Evolutionary conservation across 2,113 vertebrate genomes (phyloP).

Genomic region (Coracopsis vasa): DNA sequence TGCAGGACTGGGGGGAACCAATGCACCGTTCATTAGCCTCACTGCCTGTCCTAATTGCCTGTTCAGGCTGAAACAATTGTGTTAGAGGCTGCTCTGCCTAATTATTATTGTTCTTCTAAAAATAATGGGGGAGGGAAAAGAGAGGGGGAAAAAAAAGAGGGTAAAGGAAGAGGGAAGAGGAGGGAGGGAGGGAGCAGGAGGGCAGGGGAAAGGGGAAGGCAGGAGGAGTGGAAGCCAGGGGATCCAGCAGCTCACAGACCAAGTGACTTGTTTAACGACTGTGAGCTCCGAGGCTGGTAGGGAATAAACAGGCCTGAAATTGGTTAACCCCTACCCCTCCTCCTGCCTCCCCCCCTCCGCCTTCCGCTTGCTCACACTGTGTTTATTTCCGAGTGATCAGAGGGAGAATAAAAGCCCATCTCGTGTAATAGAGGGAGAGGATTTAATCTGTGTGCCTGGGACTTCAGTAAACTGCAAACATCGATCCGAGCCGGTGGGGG

Average conservation of each 20-base stretch:
- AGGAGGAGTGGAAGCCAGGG: neutral
- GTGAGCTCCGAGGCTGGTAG: neutral
- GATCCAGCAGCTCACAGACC: neutral
- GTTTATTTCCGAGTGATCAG: constrained; percentile 54
- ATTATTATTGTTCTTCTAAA: constrained; percentile 71
- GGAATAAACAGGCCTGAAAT: constrained; percentile 36
- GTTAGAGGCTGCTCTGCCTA: constrained; percentile 73
- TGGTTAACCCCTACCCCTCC: neutral
- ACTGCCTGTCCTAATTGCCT: constrained; percentile 73
- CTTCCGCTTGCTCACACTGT: neutral
- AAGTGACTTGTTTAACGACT: constrained; percentile 44
- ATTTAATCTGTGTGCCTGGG: constrained; percentile 59
- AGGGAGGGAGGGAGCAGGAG: neutral
- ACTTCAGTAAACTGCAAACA: constrained; percentile 47
- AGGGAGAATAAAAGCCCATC: constrained; percentile 57
- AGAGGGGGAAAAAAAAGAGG: neutral
- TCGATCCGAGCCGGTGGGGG: constrained; percentile 59
- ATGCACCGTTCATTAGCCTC: constrained; percentile 68
- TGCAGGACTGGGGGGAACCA: neutral
- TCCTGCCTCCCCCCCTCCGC: neutral
- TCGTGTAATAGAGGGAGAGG: constrained; percentile 54
- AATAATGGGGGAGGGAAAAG: constrained; percentile 1
- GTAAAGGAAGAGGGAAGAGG: neutral
- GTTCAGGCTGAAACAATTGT: constrained; percentile 73
- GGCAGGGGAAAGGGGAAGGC: neutral